Evolutionary conservation across 2,797 vertebrate species (phyloP).

Genomic region (Mionectes olivaceus): DNA sequence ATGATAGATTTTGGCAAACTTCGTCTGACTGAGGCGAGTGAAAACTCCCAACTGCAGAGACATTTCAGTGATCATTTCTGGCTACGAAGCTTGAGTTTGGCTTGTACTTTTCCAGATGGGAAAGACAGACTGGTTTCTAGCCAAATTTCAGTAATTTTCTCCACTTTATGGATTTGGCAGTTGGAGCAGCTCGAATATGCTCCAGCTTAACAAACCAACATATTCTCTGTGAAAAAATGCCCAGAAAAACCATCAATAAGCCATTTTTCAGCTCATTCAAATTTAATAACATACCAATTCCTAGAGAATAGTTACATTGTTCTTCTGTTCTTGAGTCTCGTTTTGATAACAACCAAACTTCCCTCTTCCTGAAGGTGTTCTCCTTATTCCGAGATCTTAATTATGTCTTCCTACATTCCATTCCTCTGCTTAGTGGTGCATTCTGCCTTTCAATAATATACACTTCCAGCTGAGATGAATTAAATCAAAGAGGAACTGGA

Average conservation of each 20-base stretch:
- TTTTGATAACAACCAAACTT: not conserved
- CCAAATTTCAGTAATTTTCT: conserved; percentile 7
- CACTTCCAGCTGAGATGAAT: not conserved
- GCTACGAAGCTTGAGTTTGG: not conserved
- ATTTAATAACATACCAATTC: not conserved
- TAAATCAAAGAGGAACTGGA: not conserved
- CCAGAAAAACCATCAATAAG: not conserved
- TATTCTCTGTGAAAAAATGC: not conserved
- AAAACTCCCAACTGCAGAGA: not conserved
- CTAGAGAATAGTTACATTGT: not conserved
- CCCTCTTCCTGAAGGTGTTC: not conserved
- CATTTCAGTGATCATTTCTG: not conserved
- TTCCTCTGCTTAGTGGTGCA: not conserved
- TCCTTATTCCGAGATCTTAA: not conserved
- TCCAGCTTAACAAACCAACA: not conserved
- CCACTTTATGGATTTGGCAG: not conserved
- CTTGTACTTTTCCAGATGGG: not conserved
- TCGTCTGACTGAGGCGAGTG: not conserved
- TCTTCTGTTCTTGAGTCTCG: not conserved
- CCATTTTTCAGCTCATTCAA: not conserved
- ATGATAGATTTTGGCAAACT: not conserved
- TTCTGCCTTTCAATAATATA: not conserved
- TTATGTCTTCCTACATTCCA: not conserved
- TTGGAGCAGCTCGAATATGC: not conserved
- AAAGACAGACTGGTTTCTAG: not conserved